phyloP scores from a whole-genome alignment of 37 sponge, comb jelly and placozoan genomes.

The Halichondria panicea region DNA sequence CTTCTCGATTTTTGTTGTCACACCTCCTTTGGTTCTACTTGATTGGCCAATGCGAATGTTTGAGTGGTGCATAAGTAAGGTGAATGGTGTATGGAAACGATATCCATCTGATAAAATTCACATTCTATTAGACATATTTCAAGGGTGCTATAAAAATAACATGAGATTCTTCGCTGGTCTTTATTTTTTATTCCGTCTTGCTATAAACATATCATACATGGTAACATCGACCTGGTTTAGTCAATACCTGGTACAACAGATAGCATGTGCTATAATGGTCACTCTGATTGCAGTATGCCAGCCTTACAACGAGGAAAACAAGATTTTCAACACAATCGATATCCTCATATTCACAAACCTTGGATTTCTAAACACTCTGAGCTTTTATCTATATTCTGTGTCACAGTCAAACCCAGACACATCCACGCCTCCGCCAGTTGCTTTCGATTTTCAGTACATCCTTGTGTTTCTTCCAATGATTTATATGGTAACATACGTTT shows the following conservation, averaged over 20 bases:
- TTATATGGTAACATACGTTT: constrained; percentile 31
- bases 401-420: neutral
- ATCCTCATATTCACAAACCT: constrained; percentile 48
- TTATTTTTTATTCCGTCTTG: constrained; percentile 48
- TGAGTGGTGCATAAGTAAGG: constrained; percentile 4
- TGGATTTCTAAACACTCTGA: constrained; percentile 27
- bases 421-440: neutral
- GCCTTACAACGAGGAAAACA: constrained; percentile 29
- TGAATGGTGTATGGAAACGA: neutral
- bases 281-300: constrained; percentile 14
- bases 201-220: constrained; percentile 7
- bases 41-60: constrained; percentile 34
- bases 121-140: constrained; percentile 44
- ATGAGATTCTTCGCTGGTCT: constrained; percentile 57
- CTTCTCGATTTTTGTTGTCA: constrained; percentile 20
- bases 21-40: constrained; percentile 45
- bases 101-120: constrained; percentile 17
- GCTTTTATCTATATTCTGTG: constrained; percentile 22
- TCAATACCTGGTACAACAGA: constrained; percentile 20
- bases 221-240: constrained; percentile 5
- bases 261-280: neutral
- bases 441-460: constrained; percentile 20
- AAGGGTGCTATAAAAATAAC: constrained; percentile 51
- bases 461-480: constrained; percentile 33
- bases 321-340: constrained; percentile 39